Evolutionary conservation across 2,113 vertebrate genomes (phyloP).

Genomic region (Todiramphus chloris): DNA sequence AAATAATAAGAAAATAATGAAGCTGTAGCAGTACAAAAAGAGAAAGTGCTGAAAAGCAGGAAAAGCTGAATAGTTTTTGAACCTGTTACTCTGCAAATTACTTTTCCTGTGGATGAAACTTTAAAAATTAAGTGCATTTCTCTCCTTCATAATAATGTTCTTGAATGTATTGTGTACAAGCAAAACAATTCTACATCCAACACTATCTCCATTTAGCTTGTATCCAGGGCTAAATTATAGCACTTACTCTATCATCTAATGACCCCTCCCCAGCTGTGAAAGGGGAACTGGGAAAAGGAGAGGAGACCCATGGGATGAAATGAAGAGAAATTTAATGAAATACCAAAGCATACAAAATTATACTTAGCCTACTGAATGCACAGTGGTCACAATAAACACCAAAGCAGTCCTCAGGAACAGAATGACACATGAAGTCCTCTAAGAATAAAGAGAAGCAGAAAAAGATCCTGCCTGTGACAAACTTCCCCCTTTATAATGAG

Average conservation of each 20-base stretch:
- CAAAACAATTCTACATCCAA: not conserved
- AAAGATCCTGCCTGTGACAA: not conserved
- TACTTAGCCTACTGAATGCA: not conserved
- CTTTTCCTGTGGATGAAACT: not conserved
- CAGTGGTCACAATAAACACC: not conserved
- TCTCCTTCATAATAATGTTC: not conserved
- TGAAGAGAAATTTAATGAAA: not conserved
- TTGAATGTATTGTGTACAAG: not conserved
- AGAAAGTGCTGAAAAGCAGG: not conserved
- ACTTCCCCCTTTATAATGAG: not conserved
- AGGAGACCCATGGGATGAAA: not conserved
- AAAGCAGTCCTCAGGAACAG: not conserved
- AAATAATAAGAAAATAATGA: slow-evolving; percentile 33
- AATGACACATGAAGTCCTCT: not conserved
- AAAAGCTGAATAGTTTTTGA: not conserved
- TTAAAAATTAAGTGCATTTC: not conserved
- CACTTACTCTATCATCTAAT: not conserved
- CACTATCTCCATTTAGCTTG: not conserved
- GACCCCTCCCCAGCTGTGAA: not conserved
- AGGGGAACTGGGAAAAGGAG: not conserved
- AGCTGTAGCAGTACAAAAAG: not conserved
- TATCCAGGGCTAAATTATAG: not conserved
- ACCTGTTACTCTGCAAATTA: not conserved
- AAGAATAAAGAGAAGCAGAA: not conserved
- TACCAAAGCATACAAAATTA: not conserved